Evolutionary conservation across 2,888 invertebrate genomes (phyloP).

Genomic region (Cabera pusaria): DNA sequence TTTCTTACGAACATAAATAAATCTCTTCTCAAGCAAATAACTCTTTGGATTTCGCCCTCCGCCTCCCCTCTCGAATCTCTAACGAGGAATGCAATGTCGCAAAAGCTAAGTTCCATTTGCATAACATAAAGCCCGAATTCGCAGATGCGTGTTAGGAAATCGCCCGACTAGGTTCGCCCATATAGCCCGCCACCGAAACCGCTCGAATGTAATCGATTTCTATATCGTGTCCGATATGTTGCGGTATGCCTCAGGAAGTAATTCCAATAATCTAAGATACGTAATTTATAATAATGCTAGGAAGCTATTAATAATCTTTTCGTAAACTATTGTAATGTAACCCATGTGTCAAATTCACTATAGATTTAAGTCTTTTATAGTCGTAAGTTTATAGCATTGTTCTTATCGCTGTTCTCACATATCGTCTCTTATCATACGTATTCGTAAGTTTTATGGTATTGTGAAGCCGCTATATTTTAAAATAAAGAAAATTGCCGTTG

Average conservation of each 20-base stretch:
- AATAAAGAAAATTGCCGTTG: conserved; percentile 82
- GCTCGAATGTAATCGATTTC: conserved; percentile 51
- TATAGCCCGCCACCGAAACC: conserved; percentile 72
- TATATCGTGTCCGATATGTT: conserved; percentile 50
- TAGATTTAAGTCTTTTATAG: conserved; percentile 60
- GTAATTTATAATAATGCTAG: conserved; percentile 53
- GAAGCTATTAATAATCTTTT: conserved; percentile 57
- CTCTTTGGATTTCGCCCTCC: conserved; percentile 72
- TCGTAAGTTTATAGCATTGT: conserved; percentile 73
- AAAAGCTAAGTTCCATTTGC: conserved; percentile 53
- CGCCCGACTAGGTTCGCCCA: conserved; percentile 81
- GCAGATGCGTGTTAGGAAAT: conserved; percentile 70
- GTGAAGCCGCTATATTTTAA: conserved; percentile 83
- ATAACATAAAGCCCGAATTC: conserved; percentile 55
- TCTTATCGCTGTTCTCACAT: conserved; percentile 81
- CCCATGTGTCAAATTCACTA: conserved; percentile 75
- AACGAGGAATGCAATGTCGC: conserved; percentile 80
- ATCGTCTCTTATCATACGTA: conserved; percentile 76
- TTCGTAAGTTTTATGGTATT: conserved; percentile 77
- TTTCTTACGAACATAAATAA: conserved; percentile 73
- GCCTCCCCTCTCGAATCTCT: conserved; percentile 56
- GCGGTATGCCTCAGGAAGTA: conserved; percentile 82
- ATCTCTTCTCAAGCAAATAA: conserved; percentile 71
- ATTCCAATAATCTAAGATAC: conserved; percentile 67
- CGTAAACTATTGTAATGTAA: conserved; percentile 66